phyloP scores from a whole-genome alignment of 2,113 vertebrate species.

The Chauna torquata region DNA sequence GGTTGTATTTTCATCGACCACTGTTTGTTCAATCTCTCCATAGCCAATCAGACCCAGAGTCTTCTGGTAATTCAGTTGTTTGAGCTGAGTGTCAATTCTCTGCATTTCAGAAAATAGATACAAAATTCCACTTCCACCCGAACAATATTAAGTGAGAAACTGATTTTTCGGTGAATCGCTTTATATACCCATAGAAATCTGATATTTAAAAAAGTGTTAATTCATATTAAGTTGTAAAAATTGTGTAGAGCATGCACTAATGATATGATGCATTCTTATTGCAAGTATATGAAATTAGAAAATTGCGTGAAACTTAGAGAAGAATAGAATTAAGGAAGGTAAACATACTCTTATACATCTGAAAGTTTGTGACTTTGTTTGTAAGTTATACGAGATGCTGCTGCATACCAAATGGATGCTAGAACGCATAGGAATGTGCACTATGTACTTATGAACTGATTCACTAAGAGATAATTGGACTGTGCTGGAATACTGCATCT shows the following conservation, averaged over 20 bases:
- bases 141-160: background rate
- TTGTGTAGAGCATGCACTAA: background rate
- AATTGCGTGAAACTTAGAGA: background rate
- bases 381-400: background rate
- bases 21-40: background rate
- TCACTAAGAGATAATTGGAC: slow-evolving; percentile 20
- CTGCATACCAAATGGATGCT: background rate
- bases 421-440: background rate
- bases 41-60: background rate
- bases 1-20: background rate
- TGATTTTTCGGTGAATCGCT: background rate
- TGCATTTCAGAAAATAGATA: background rate
- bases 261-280: background rate
- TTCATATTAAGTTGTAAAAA: background rate
- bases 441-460: slow-evolving; percentile 41
- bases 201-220: background rate
- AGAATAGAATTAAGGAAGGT: background rate
- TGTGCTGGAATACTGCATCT: slow-evolving; percentile 7
- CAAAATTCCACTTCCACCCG: background rate
- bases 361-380: slow-evolving; percentile 40
- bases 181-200: background rate
- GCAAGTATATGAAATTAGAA: background rate
- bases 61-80: background rate
- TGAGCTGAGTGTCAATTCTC: fast-evolving
- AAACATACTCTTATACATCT: background rate